These are phyloP conservation scores for Drosophila sp. DNA, from an alignment of 1,140 invertebrate genomes.

Conservation along the genomic window DNA sequence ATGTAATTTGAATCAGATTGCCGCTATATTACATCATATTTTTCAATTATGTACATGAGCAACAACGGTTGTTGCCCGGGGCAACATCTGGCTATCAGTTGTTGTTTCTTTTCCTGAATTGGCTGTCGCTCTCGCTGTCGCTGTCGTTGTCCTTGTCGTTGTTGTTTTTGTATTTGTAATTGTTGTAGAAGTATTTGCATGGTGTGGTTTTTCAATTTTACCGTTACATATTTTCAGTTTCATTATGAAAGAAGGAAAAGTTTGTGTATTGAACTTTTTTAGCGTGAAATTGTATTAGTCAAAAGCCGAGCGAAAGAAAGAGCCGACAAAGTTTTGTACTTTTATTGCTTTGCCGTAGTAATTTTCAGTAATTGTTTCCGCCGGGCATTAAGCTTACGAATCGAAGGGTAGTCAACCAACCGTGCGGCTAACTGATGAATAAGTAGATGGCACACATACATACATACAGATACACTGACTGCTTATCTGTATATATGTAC, in stretches of 20 bases:
- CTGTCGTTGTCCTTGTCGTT: no score
- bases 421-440: slow-evolving; percentile 29
- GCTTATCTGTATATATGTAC: no score
- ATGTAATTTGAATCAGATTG: slow-evolving; percentile 84
- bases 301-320: slow-evolving; percentile 16
- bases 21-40: slow-evolving; percentile 71
- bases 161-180: slow-evolving; percentile 22
- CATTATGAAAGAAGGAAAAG: slow-evolving; percentile 39
- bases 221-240: slow-evolving; percentile 53
- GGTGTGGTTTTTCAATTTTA: slow-evolving; percentile 75
- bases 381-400: slow-evolving; percentile 22
- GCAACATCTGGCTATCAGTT: slow-evolving; percentile 56
- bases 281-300: slow-evolving; percentile 56
- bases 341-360: slow-evolving; percentile 45
- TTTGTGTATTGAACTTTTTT: slow-evolving; percentile 58
- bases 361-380: slow-evolving; percentile 75
- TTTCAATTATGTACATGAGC: slow-evolving; percentile 69
- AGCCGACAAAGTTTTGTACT: slow-evolving; percentile 63
- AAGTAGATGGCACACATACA: slow-evolving; percentile 8
- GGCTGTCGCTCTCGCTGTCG: no score
- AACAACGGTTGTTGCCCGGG: slow-evolving; percentile 38
- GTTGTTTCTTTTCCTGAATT: slow-evolving; percentile 26
- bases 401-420: slow-evolving; percentile 29
- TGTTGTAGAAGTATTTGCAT: slow-evolving; percentile 49
- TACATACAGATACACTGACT: slow-evolving; percentile 13